Percentiles rank a stretch among this genome's conserved stretches.
These are phyloP conservation scores for Danio kyathit DNA, from an alignment of 2,797 vertebrate genomes.

Conservation along the genomic window DNA sequence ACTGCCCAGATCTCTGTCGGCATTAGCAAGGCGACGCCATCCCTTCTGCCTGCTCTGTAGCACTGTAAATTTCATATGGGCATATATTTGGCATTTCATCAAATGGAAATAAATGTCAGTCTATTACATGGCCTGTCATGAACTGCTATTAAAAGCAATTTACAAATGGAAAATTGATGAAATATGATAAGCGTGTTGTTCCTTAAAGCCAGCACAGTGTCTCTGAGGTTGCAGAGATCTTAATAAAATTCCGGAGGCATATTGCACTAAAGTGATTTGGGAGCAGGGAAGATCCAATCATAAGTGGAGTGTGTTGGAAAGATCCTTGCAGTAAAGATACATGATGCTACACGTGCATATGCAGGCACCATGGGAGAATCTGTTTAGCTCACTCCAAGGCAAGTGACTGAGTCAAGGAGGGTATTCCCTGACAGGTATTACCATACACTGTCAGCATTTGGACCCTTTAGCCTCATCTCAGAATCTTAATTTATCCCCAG, in stretches of 20 bases:
- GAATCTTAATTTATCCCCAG: conserved; percentile 23
- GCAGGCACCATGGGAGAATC: conserved; percentile 18
- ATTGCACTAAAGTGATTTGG: conserved; percentile 70
- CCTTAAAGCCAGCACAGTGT: not conserved
- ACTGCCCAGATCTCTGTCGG: not conserved
- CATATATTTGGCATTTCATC: conserved; percentile 65
- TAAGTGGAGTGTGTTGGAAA: conserved; percentile 52
- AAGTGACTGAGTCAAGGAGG: not conserved
- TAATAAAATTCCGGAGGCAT: conserved; percentile 62
- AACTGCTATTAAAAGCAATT: conserved; percentile 46
- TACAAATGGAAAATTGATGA: conserved; percentile 30
- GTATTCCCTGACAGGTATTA: conserved; percentile 19
- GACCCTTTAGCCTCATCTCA: conserved; percentile 11
- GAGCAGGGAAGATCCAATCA: conserved; percentile 63
- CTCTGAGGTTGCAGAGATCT: conserved; percentile 1
- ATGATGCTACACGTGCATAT: conserved; percentile 20
- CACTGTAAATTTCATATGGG: not conserved
- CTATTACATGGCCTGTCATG: conserved; percentile 47
- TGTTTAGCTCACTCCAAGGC: not conserved
- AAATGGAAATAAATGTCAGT: conserved; percentile 64
- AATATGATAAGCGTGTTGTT: conserved; percentile 37
- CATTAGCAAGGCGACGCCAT: not conserved
- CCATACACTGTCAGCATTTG: not conserved
- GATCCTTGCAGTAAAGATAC: conserved; percentile 41
- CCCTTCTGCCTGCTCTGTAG: not conserved